Conservation (phyloP, 2,113 vertebrate species). For the Piaya cayana region DNA sequence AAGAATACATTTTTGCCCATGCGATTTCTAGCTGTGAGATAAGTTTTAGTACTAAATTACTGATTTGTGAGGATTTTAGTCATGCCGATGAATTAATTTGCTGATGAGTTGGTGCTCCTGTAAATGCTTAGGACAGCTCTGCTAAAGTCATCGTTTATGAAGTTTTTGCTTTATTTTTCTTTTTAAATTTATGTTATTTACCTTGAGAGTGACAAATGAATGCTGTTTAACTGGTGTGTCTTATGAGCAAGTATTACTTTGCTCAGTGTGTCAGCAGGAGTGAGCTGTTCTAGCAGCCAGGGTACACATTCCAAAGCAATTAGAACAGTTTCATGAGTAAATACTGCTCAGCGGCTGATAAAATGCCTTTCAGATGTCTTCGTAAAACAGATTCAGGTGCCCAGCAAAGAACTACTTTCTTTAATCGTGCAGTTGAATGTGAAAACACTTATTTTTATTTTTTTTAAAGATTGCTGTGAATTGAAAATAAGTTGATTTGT, state of each 20-base stretch:
- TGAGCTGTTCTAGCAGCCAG: not conserved
- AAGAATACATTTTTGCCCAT: not conserved
- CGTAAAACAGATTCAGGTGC: not conserved
- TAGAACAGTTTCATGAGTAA: conserved; percentile 46
- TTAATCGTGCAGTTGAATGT: not conserved
- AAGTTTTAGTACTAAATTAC: not conserved
- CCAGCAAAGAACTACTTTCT: not conserved
- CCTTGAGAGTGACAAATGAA: not conserved
- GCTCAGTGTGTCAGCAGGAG: not conserved
- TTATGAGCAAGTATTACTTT: not conserved
- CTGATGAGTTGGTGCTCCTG: not conserved
- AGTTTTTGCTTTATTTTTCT: not conserved
- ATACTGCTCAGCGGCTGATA: conserved; percentile 46
- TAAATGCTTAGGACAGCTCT: not conserved
- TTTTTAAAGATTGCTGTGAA: not conserved
- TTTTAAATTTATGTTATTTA: not conserved
- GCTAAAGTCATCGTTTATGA: not conserved
- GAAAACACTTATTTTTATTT: not conserved
- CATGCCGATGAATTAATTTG: not conserved
- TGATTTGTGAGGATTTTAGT: not conserved
- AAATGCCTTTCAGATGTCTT: conserved; percentile 54
- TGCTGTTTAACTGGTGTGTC: not conserved
- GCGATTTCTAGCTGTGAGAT: not conserved
- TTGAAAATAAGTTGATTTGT: not conserved
- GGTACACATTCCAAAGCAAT: conserved; percentile 53